Base-by-base conservation (phyloP, 2,888 invertebrate species). In the Drymonia ruficornis region DNA sequence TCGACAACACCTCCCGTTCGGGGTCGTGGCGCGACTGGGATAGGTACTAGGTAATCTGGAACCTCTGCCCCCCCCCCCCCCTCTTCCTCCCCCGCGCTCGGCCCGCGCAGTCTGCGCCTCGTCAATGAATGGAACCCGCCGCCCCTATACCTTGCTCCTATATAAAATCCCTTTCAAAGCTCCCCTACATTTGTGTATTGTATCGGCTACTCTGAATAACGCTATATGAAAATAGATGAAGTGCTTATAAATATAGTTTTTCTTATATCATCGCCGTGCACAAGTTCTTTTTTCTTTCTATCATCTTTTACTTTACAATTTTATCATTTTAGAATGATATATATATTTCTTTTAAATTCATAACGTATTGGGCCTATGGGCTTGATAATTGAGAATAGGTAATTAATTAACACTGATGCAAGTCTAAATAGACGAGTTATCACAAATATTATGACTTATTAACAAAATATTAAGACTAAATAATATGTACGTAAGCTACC, bases 111-210 rank as follows among this genome's bases (percentile, higher is more conserved):
- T 84, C 86, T 87, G 84, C 81, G 80, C 79, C 72, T 67, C 73
- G 74, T 87, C 88, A 82, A 92, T 92, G 91, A 92, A 92, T 92
- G 91, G 81, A 84, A 50, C 69, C 70, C 76, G 66, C 82, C 81
- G 76, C 78, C 81, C 82, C 80, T 72, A 61, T 64, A 74, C 74
- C 81, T 72, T 79, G 72, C 77, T 72, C 72, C 76, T 76, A 73
- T 78, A 80, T 81, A 77, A 83, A 83, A 80, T 84, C 77, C 62
- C 76, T 83, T 75, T 74, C 78, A 82, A 74, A 64, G 71, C 74
- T 78, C 78, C 76, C 73, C 76, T 80, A 80, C 81, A 84, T 86
- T 84, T 79, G 79, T 79, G 79, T 82, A 81, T 84, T 84, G 81
- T 83, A 84, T 82, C 73, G 72, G 70, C 74, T 78, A 75, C 83